Conservation (phyloP, 2,113 vertebrate genomes). For the Paraplagusia blochii region DNA sequence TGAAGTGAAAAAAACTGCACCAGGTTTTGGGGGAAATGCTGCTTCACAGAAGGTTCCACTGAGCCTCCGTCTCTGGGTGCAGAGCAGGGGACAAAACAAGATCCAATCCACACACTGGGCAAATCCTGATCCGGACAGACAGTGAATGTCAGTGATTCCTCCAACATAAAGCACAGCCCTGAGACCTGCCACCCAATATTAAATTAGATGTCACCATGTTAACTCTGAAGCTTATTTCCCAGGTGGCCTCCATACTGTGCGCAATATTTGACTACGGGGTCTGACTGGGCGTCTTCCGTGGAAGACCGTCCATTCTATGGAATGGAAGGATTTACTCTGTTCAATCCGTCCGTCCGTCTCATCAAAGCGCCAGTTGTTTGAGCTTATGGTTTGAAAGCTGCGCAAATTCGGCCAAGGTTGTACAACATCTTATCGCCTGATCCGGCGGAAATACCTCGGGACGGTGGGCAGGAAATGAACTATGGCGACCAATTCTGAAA, state of each 20-base stretch:
- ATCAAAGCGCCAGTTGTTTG: slow-evolving; percentile 5
- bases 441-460: slow-evolving; percentile 34
- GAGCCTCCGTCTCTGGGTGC: background rate
- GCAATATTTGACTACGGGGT: background rate
- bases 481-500: slow-evolving; percentile 48
- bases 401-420: slow-evolving; percentile 7
- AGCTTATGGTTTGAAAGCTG: slow-evolving; percentile 9
- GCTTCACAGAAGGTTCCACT: background rate
- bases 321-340: slow-evolving; percentile 24
- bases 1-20: too few relatives aligned
- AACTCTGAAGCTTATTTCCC: slow-evolving; percentile 29
- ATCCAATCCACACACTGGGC: background rate
- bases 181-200: slow-evolving; percentile 35
- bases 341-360: background rate
- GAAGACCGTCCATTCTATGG: background rate
- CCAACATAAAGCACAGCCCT: slow-evolving; percentile 21
- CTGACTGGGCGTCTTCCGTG: slow-evolving; percentile 1
- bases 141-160: slow-evolving; percentile 8
- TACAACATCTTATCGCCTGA: slow-evolving; percentile 26
- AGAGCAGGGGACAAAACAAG: slow-evolving; percentile 3
- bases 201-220: slow-evolving; percentile 32
- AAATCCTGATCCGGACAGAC: slow-evolving; percentile 14
- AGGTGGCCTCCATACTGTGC: slow-evolving; percentile 1
- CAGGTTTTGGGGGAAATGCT: background rate
- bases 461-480: slow-evolving; percentile 60